Percentiles rank a stretch among this genome's conserved stretches.
Evolutionary conservation across 1,140 invertebrate species (phyloP).

Genomic region (Drosophila biarmipes): DNA sequence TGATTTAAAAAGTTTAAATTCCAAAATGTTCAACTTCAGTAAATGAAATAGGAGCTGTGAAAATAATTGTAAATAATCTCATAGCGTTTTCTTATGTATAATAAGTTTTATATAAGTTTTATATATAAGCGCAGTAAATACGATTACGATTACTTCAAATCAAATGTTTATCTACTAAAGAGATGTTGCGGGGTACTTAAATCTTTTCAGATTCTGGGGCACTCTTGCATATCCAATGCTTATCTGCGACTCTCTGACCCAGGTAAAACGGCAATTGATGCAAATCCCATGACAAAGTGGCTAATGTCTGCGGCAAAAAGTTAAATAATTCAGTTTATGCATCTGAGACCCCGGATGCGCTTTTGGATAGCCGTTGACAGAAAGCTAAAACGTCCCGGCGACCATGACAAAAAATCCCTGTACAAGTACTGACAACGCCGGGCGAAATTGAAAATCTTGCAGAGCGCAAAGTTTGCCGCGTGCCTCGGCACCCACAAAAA

Average conservation of each 20-base stretch:
- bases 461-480: conserved; percentile 60
- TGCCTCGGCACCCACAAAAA: conserved; percentile 24
- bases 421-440: conserved; percentile 36
- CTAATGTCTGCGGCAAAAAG: conserved; percentile 2
- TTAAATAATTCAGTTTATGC: conserved; percentile 33
- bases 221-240: background rate
- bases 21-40: no score
- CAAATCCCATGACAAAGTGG: conserved; percentile 12
- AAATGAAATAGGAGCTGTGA: no score
- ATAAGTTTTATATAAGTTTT: no score
- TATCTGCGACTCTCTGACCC: background rate
- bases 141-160: no score
- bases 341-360: conserved; percentile 23
- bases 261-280: conserved; percentile 20
- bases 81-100: no score
- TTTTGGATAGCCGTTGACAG: conserved; percentile 20
- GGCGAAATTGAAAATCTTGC: conserved; percentile 73
- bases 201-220: background rate
- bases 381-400: conserved; percentile 20
- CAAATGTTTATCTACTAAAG: no score
- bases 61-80: no score
- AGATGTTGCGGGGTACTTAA: background rate
- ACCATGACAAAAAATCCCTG: conserved; percentile 31
- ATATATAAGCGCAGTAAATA: no score
- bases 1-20: no score